These are phyloP conservation scores for Apeira syringaria DNA, from an alignment of 2,888 invertebrate species.

Conservation along the genomic window DNA sequence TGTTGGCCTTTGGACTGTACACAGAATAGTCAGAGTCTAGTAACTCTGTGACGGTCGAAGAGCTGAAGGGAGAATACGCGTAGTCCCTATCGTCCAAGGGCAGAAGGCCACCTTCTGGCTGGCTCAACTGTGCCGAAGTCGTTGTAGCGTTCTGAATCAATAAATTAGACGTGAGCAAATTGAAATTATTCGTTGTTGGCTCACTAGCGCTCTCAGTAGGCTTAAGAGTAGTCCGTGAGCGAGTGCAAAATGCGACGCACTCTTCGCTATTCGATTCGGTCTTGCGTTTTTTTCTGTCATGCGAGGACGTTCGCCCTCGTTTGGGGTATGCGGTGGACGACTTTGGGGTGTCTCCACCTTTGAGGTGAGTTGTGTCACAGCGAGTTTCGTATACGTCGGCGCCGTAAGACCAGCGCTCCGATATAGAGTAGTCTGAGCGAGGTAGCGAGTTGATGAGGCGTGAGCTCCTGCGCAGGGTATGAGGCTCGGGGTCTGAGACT, in stretches of 20 bases:
- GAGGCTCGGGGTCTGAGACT: slow-evolving; percentile 66
- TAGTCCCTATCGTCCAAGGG: slow-evolving; percentile 79
- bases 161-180: slow-evolving; percentile 43
- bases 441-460: slow-evolving; percentile 77
- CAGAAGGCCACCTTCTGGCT: slow-evolving; percentile 69
- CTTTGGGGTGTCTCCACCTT: slow-evolving; percentile 63
- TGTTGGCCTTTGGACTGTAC: slow-evolving; percentile 71
- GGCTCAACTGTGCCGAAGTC: slow-evolving; percentile 49
- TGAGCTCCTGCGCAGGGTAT: slow-evolving; percentile 68
- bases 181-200: slow-evolving; percentile 50
- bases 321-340: slow-evolving; percentile 51
- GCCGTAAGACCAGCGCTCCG: slow-evolving; percentile 84
- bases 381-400: slow-evolving; percentile 80
- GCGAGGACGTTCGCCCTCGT: slow-evolving; percentile 67
- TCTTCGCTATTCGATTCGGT: slow-evolving; percentile 55
- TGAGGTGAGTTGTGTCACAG: slow-evolving; percentile 62
- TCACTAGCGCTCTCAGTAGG: slow-evolving; percentile 72
- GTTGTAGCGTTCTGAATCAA: slow-evolving; percentile 50
- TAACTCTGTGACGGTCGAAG: slow-evolving; percentile 75
- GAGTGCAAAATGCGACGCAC: slow-evolving; percentile 76
- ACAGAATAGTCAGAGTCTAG: slow-evolving; percentile 78
- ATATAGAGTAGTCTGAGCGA: slow-evolving; percentile 80
- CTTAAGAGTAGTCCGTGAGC: slow-evolving; percentile 77
- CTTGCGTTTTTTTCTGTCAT: slow-evolving; percentile 73
- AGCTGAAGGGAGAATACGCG: slow-evolving; percentile 78